Conservation (phyloP, 2,113 vertebrate genomes). For the Corythornis vintsioides region DNA sequence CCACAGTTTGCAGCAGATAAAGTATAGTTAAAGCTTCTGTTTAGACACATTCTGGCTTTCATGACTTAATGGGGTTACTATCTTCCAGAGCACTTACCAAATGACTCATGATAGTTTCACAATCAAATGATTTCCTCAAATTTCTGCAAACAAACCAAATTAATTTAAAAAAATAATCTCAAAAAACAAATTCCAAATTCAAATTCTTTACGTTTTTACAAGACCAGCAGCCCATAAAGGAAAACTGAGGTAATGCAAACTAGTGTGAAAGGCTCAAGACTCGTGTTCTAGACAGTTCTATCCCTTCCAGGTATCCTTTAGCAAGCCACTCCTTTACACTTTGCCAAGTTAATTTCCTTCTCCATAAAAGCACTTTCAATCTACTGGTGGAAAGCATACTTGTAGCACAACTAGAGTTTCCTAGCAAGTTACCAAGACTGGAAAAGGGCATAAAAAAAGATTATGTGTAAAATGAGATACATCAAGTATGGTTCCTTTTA, state of each 20-base stretch:
- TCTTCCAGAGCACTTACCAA: background rate
- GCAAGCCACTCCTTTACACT: background rate
- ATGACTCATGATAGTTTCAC: background rate
- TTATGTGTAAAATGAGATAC: background rate
- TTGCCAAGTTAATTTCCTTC: background rate
- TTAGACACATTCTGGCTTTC: background rate
- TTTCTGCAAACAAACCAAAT: background rate
- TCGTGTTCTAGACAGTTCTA: background rate
- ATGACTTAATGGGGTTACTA: background rate
- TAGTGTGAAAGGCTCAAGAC: background rate
- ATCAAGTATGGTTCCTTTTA: background rate
- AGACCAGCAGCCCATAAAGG: background rate
- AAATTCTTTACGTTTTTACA: background rate
- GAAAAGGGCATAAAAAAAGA: background rate
- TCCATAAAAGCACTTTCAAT: background rate
- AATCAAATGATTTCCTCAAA: background rate
- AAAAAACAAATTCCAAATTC: background rate
- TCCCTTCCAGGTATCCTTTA: background rate
- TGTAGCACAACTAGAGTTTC: background rate
- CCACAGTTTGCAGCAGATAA: background rate
- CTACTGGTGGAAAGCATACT: background rate
- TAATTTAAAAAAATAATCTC: background rate
- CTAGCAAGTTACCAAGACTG: background rate
- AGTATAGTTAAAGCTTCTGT: background rate
- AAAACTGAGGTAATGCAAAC: background rate